Percentiles rank a stretch among this genome's conserved stretches.
These are phyloP conservation scores for Mythimna lalbum DNA, from an alignment of 2,888 invertebrate species.

Conservation along the genomic window DNA sequence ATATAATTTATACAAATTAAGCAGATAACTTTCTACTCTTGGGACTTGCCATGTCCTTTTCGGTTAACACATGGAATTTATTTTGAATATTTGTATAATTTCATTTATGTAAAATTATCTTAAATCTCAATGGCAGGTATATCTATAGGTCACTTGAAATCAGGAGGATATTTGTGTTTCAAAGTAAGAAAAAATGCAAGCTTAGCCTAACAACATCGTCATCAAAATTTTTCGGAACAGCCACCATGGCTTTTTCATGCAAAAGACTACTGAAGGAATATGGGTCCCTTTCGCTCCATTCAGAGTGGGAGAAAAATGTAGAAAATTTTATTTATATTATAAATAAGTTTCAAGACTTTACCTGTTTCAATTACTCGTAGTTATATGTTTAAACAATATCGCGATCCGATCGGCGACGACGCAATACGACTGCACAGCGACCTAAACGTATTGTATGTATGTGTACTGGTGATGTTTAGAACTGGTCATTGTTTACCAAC, in stretches of 20 bases:
- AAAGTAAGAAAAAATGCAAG: not conserved
- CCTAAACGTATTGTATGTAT: constrained; percentile 17
- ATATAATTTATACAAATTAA: not conserved
- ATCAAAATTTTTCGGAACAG: no score
- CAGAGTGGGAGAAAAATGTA: not conserved
- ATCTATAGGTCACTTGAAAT: not conserved
- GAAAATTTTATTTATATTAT: not conserved
- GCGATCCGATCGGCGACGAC: constrained; percentile 38
- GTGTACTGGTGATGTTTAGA: not conserved
- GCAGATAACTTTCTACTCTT: not conserved
- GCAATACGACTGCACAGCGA: constrained; percentile 23
- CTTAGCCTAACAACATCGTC: not conserved
- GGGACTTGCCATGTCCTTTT: not conserved
- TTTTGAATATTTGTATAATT: not conserved
- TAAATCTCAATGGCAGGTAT: not conserved
- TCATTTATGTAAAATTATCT: not conserved
- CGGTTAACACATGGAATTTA: no score
- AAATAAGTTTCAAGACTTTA: constrained; percentile 6
- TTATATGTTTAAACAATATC: constrained; percentile 42
- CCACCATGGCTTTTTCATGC: no score
- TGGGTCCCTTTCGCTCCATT: no score
- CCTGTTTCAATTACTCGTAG: constrained; percentile 42
- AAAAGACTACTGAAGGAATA: no score
- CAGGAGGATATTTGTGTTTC: not conserved
- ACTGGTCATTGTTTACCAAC: constrained; percentile 15